Percentiles rank a stretch among this genome's conserved stretches.
Conservation (phyloP, 2,797 vertebrate genomes). For the Malurus splendens region DNA sequence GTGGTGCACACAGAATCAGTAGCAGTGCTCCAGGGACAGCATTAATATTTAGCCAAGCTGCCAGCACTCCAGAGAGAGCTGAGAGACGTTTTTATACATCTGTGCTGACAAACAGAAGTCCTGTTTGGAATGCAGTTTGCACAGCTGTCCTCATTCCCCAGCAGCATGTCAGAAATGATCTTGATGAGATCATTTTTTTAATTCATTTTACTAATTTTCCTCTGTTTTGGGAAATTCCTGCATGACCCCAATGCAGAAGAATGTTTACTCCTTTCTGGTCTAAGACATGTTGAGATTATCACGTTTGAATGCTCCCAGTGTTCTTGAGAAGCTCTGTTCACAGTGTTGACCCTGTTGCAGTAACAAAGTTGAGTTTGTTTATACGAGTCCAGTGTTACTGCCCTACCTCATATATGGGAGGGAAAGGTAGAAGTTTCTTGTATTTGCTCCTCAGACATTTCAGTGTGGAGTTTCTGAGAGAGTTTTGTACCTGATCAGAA, state of each 20-base stretch:
- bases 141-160: slow-evolving; percentile 2
- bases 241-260: not conserved
- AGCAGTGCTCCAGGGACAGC: not conserved
- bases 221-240: not conserved
- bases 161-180: not conserved
- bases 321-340: not conserved
- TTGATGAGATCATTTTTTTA: not conserved
- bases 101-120: slow-evolving; percentile 20
- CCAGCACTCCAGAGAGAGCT: not conserved
- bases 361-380: not conserved
- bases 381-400: not conserved
- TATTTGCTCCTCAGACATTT: not conserved
- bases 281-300: not conserved
- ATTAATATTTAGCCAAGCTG: slow-evolving; percentile 5
- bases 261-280: not conserved
- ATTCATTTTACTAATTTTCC: not conserved
- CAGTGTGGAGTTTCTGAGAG: not conserved
- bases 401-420: not conserved
- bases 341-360: not conserved
- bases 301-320: not conserved
- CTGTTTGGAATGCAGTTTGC: slow-evolving; percentile 12
- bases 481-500: not conserved
- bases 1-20: not conserved
- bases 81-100: not conserved
- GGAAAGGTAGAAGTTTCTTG: not conserved